Evolutionary conservation across 2,113 vertebrate species (phyloP).

Genomic region (Sylvia atricapilla): DNA sequence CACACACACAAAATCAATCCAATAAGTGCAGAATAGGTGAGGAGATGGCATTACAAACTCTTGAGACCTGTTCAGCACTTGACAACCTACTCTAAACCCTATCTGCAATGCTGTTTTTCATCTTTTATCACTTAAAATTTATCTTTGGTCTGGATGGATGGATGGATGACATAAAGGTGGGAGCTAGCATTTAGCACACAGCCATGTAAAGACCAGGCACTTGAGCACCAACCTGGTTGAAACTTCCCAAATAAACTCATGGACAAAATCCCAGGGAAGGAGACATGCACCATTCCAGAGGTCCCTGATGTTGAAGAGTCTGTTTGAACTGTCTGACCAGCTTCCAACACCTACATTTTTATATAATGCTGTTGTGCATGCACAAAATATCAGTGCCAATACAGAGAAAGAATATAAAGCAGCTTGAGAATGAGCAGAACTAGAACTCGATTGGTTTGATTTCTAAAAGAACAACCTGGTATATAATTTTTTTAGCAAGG

Average conservation of each 20-base stretch:
- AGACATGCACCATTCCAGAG: rapidly evolving
- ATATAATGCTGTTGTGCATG: neutral
- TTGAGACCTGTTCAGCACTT: neutral
- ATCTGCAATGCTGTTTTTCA: neutral
- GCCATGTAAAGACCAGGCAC: neutral
- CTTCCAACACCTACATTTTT: neutral
- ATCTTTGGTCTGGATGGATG: neutral
- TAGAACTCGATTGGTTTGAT: neutral
- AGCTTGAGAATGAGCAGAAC: neutral
- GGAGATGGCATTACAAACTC: neutral
- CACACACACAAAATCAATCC: neutral
- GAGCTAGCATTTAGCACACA: neutral
- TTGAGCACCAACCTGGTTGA: neutral
- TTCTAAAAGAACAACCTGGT: neutral
- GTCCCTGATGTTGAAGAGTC: neutral
- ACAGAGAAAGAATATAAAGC: neutral
- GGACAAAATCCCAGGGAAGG: neutral
- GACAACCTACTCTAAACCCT: neutral
- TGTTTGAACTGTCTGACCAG: neutral
- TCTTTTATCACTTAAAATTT: neutral
- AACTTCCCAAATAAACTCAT: neutral
- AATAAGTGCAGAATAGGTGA: neutral
- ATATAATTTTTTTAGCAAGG: neutral
- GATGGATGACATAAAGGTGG: neutral
- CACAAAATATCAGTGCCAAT: neutral